Base-by-base conservation (phyloP, 2,888 invertebrate genomes). In the Oxycera nigricornis region DNA sequence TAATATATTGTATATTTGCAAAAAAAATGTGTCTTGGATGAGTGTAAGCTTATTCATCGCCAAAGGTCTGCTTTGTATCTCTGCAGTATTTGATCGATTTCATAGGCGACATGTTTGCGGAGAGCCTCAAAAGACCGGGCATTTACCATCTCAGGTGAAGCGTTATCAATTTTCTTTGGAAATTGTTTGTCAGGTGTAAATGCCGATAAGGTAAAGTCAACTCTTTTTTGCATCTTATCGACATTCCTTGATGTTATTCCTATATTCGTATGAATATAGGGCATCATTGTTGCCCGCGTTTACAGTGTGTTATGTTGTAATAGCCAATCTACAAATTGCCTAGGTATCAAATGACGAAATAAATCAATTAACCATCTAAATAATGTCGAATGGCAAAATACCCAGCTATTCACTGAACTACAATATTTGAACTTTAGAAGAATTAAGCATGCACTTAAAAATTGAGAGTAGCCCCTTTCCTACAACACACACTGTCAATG, bases 111-210 rank as follows among this genome's bases (percentile, higher is more conserved):
- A 11, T 62, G 35, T 62, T 62, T 62, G 35, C 31, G 62, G 62
- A 62, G 62, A 55, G 52, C 2, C 52, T 55, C 52, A 14, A 22
- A 17, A 6, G 17, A 62, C n/a, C 62, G 9, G 31, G 62, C n/a
- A 62, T 35, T 31, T 35, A 62, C 62, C 62, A 31, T 62, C 62
- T 62, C 62, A 35, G 62, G 35, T 31, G 62, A 62, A 62, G 17
- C 20, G 35, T 62, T 62, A 62, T 62, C 62, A 62, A 39, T 35
- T 59, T 35, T 62, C 62, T 62, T 62, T 17, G 2, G 35, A 62
- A 62, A 35, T 35, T 30, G 62, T 62, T 62, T 62, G 35, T 62
- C 62, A 62, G 62, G 62, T 62, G 62, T 62, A 62, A 35, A 35
- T 2, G 26, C 35, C 62, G 62, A 62, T 62, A 62, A 62, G 62